Evolutionary conservation across 2,797 vertebrate species (phyloP).

Genomic region (Myotis findleyi): DNA sequence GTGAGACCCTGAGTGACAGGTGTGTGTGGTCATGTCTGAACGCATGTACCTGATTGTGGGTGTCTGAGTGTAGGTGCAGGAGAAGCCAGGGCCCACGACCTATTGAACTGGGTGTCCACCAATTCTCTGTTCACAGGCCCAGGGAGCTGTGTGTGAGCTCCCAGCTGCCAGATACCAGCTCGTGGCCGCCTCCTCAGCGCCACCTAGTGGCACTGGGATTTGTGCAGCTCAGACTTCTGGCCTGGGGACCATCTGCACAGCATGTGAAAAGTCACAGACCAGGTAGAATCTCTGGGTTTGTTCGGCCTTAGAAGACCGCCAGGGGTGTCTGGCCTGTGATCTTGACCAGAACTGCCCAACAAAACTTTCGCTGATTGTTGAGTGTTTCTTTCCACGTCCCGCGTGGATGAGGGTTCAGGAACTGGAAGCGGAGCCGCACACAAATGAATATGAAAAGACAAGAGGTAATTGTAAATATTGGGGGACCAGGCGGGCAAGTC

Average conservation of each 20-base stretch:
- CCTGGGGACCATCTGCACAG: not conserved
- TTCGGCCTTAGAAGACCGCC: not conserved
- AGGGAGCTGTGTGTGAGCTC: not conserved
- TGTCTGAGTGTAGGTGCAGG: not conserved
- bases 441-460: too few species aligned
- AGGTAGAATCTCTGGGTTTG: not conserved
- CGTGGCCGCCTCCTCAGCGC: not conserved
- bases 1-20: not conserved
- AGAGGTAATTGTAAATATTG: too few species aligned
- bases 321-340: not conserved
- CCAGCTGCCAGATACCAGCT: not conserved
- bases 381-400: too few species aligned
- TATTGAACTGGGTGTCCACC: not conserved
- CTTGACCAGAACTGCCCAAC: not conserved
- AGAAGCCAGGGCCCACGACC: not conserved
- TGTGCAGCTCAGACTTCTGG: not conserved
- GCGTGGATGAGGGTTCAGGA: too few species aligned
- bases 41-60: too few species aligned
- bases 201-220: constrained; percentile 57
- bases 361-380: not conserved
- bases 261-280: not conserved
- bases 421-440: too few species aligned
- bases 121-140: not conserved
- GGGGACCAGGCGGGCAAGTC: too few species aligned
- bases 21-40: not conserved